Conservation (phyloP, 2,797 vertebrate genomes). For the Sciurus vulgaris region DNA sequence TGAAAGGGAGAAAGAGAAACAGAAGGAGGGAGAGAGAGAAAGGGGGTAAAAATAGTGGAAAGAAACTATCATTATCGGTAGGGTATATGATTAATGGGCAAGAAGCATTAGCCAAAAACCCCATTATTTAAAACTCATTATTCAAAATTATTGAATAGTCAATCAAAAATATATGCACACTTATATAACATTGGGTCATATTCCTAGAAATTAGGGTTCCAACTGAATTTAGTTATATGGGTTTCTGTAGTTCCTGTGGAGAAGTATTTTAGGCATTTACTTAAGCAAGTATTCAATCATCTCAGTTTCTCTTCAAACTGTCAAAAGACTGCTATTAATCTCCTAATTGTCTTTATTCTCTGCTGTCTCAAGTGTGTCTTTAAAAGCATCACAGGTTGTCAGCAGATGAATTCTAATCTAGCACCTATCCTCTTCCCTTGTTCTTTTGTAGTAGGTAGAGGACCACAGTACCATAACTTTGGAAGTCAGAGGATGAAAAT, state of each 20-base stretch:
- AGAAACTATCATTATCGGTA: constrained; percentile 6
- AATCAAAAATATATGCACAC: background rate
- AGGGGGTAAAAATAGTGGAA: background rate
- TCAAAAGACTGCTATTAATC: background rate
- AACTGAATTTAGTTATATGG: background rate
- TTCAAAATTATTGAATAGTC: background rate
- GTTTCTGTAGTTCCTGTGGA: background rate
- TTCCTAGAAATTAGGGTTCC: background rate
- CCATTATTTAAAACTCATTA: background rate
- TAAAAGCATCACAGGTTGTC: background rate
- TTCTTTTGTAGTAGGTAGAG: background rate
- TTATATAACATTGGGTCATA: background rate
- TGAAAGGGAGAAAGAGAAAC: no score
- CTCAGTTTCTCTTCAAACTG: background rate
- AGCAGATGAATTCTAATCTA: background rate
- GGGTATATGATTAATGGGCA: background rate
- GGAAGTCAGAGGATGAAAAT: background rate
- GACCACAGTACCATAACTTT: background rate
- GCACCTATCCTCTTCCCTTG: background rate
- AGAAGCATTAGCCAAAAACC: background rate
- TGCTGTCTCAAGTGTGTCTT: constrained; percentile 13
- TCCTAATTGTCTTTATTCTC: constrained; percentile 24
- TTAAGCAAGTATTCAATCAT: background rate
- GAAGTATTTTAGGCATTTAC: background rate
- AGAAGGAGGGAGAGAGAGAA: background rate